These are phyloP conservation scores for Aplocera efformata DNA, from an alignment of 2,888 invertebrate genomes.

Conservation along the genomic window DNA sequence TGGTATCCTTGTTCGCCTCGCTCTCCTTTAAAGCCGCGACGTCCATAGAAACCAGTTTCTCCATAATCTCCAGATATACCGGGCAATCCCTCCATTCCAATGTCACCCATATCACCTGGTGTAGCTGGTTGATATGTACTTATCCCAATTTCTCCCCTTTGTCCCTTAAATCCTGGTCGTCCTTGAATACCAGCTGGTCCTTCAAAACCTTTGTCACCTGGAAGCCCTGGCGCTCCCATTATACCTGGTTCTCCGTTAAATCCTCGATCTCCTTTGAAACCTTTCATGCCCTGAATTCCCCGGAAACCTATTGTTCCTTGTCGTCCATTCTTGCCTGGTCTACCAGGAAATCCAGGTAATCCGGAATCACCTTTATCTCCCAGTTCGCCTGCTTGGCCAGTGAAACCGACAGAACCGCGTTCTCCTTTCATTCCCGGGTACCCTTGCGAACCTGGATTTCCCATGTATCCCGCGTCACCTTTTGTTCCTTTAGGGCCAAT, in stretches of 20 bases:
- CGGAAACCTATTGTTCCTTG: constrained; percentile 69
- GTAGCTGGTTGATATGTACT: constrained; percentile 54
- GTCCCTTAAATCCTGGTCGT: constrained; percentile 35
- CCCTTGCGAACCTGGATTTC: constrained; percentile 73
- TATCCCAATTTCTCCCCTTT: constrained; percentile 58
- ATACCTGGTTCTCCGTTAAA: constrained; percentile 59
- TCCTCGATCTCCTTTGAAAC: constrained; percentile 48
- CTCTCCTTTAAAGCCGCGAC: constrained; percentile 78
- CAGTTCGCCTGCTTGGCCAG: constrained; percentile 67
- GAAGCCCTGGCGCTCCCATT: constrained; percentile 74
- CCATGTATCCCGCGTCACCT: constrained; percentile 83
- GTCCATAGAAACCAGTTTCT: constrained; percentile 78
- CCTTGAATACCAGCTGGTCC: constrained; percentile 50
- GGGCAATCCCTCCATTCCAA: constrained; percentile 80
- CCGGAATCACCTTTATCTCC: constrained; percentile 79
- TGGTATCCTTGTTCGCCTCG: constrained; percentile 76
- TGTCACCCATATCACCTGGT: constrained; percentile 70
- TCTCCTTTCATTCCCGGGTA: constrained; percentile 75
- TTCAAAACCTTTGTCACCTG: constrained; percentile 71
- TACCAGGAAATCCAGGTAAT: constrained; percentile 79
- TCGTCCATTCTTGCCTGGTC: constrained; percentile 66
- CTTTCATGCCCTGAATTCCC: constrained; percentile 62
- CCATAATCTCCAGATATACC: constrained; percentile 81
- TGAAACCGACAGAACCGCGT: constrained; percentile 76
- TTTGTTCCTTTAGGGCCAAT: constrained; percentile 78